Percentiles rank a stretch among this genome's conserved stretches.
Evolutionary conservation across 2,113 vertebrate genomes (phyloP).

Genomic region (Callionymus lyra): DNA sequence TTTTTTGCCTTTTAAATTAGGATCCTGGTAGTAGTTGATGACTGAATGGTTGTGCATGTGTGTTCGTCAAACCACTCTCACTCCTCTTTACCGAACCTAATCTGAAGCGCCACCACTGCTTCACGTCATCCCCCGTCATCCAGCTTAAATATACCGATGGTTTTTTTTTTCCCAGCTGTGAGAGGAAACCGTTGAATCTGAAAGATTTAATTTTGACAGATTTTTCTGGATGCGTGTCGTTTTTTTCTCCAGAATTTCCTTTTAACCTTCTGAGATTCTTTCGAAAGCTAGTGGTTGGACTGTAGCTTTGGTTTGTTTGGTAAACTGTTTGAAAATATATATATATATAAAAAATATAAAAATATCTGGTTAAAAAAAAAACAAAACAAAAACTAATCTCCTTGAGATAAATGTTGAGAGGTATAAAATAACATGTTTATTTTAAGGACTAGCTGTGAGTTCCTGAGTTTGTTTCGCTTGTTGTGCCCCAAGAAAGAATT

Average conservation of each 20-base stretch:
- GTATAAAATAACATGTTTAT: too few species aligned
- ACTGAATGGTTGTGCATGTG: constrained; percentile 90
- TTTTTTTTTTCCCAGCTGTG: constrained; percentile 34
- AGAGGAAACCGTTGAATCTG: constrained; percentile 54
- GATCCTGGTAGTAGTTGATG: constrained; percentile 75
- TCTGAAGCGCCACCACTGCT: constrained; percentile 57
- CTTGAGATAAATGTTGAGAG: too few species aligned
- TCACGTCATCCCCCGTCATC: constrained; percentile 63
- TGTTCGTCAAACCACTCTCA: constrained; percentile 78
- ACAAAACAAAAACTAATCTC: background rate
- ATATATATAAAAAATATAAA: constrained; percentile 27
- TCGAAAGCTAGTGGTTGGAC: constrained; percentile 43
- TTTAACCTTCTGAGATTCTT: constrained; percentile 34
- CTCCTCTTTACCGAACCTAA: constrained; percentile 53
- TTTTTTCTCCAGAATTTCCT: constrained; percentile 55
- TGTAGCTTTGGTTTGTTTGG: constrained; percentile 71
- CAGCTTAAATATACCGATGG: too few species aligned
- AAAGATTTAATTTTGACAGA: constrained; percentile 56
- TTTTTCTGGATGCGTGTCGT: constrained; percentile 74
- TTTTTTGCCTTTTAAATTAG: constrained; percentile 79
- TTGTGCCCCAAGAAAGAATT: too few species aligned
- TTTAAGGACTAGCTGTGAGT: too few species aligned
- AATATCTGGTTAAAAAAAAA: constrained; percentile 10
- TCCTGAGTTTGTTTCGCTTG: too few species aligned
- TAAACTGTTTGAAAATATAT: constrained; percentile 23